Base-by-base conservation (phyloP, 2,888 invertebrate genomes). In the Euzetes globulus region DNA sequence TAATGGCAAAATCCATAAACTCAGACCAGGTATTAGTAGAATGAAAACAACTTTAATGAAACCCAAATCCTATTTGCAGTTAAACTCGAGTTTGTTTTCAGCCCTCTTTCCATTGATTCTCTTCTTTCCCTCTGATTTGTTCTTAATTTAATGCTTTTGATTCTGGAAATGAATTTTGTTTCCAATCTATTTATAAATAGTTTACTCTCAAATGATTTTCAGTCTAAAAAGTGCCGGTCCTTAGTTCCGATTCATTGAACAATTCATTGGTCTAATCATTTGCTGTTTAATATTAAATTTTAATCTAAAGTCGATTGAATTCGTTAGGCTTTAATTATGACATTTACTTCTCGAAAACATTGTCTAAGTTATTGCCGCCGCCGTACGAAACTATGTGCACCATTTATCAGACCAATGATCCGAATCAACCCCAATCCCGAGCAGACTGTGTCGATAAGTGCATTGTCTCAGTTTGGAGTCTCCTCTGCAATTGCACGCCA, bases 241-340 rank as follows among this genome's bases (percentile, higher is more conserved):
- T 58, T 58, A 22, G 27, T 11, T 58, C 9, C 27, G 58, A 58
- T 19, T 25, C 25, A 58, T 58, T n/a, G 22, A 25, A 27, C 22
- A 27, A 11, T 58, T 22, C 11, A 17, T n/a, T n/a, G n/a, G n/a
- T n/a, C n/a, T n/a, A 27, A 7, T 9, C n/a, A 47, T 11, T 47
- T 4, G 13, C 4, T 13, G 13, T 47, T 47, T 47, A 6, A 13
- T 41, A 47, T 13, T 47, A n/a, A 25, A 58, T 58, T 11, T 58
- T 4, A 58, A 7, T 22, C 22, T 25, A 27, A 58, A 25, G 22
- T 58, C 15, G 22, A 22, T 58, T 58, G 29, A 63, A 63, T 63
- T n/a, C 25, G 6, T 58, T 63, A 63, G 63, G 63, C 2, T 25
- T 29, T 63, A 63, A 63, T 63, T 63, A 63, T 63, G 63, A 63